Evolutionary conservation across 2,888 invertebrate species (phyloP).

Genomic region (Trichopoda pennipes): DNA sequence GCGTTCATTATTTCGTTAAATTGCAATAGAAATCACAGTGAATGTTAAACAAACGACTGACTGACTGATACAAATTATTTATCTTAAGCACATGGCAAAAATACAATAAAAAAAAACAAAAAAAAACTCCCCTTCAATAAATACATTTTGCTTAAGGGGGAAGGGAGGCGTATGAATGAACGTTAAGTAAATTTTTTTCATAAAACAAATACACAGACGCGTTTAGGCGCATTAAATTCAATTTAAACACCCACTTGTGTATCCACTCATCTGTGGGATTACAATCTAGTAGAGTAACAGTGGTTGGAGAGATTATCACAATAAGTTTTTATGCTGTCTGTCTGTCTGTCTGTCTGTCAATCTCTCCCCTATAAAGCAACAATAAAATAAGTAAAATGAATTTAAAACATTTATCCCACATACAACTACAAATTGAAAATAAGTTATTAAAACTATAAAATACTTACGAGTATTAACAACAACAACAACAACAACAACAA

Average conservation of each 20-base stretch:
- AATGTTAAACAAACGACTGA: conserved; percentile 63
- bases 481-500: too few species aligned
- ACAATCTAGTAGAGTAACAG: conserved; percentile 59
- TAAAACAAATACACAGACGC: conserved; percentile 71
- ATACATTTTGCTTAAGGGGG: not conserved
- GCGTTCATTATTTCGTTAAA: conserved; percentile 80
- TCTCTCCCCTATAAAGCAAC: not conserved
- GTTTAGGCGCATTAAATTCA: conserved; percentile 73
- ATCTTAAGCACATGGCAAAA: conserved; percentile 14
- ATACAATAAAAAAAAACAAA: too few species aligned
- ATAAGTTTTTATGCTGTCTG: conserved; percentile 20
- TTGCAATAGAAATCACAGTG: conserved; percentile 69
- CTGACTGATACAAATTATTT: conserved; percentile 60
- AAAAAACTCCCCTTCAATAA: conserved; percentile 46
- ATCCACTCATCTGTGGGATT: conserved; percentile 76
- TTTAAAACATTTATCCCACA: conserved; percentile 18
- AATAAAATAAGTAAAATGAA: conserved; percentile 31
- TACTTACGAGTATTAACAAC: too few species aligned
- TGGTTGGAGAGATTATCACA: conserved; percentile 59
- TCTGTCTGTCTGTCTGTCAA: not conserved
- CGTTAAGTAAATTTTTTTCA: conserved; percentile 68
- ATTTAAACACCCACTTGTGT: conserved; percentile 79
- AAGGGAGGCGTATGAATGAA: conserved; percentile 44
- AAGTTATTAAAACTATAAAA: conserved; percentile 44
- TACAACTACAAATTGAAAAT: conserved; percentile 35